Evolutionary conservation across 2,797 vertebrate genomes (phyloP), one percentile per base, ranked within the genome.

Genomic region (Emys orbicularis): DNA sequence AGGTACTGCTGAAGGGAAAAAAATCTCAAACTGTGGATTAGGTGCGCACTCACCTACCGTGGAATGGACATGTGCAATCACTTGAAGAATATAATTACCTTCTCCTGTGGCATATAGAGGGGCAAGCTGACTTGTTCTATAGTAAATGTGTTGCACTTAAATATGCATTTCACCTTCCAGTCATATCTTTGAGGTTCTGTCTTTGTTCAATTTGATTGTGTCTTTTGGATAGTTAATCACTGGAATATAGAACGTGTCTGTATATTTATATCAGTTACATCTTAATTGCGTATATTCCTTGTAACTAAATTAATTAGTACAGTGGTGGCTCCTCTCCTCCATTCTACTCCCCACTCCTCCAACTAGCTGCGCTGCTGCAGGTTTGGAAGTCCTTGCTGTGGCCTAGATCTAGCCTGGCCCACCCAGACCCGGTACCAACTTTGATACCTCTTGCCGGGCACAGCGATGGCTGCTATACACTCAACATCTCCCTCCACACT

Each of bases 161-260:
- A 44, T 25, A 74, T 44, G 25, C 72, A 76, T 76, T 76, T 41
- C 72, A 76, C 25, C 25, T 29, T 37, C 18, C 27, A 47, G 41
- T 47, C 41, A 47, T 47, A 12, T 47, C 37, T 72, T 23, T 37
- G 34, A 41, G 65, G 18, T 72, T 65, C 10, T 53, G 79, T 53
- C 41, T 29, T 27, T 53, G n/a, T 41, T 54, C 3, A 47, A 41
- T 56, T 15, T 57, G 44, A 77, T 49, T 25, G 1, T 0, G 56
- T 34, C 31, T n/a, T 83, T 88, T 23, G 49, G 34, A 79, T 12
- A 91, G 27, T 52, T 85, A 37, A 80, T 68, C 12, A 68, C 5
- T n/a, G 2, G 1, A n/a, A 37, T 15, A 65, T 5, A 81, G 74
- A 74, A 61, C 4, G 16, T 1, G 4, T 0, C 5, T 16, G 3